phyloP scores from a whole-genome alignment of 1,140 invertebrate genomes.

The Bombus waltoni region DNA sequence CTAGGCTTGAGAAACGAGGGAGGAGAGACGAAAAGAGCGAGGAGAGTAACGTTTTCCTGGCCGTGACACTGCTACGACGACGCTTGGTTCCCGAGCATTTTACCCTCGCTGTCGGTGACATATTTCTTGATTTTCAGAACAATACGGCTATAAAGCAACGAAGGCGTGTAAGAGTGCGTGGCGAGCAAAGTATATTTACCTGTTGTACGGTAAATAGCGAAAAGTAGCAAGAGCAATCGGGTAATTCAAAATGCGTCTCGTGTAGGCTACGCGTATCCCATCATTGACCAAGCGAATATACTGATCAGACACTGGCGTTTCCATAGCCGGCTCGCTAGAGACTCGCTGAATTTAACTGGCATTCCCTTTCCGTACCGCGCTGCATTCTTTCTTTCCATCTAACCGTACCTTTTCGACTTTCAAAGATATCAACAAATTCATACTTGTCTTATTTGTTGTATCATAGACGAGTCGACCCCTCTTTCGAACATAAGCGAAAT shows the following conservation, averaged over 20 bases:
- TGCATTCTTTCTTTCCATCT: too few species aligned
- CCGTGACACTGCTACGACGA: constrained; percentile 75
- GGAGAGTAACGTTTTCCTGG: constrained; percentile 77
- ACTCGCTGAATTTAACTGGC: too few species aligned
- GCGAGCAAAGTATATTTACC: constrained; percentile 58
- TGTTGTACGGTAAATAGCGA: constrained; percentile 58
- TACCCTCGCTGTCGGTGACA: constrained; percentile 80
- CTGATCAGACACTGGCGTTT: not conserved
- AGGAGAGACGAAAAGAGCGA: constrained; percentile 49
- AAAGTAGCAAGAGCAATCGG: constrained; percentile 37
- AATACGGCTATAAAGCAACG: constrained; percentile 79
- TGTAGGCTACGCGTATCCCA: constrained; percentile 21
- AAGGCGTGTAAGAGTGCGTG: constrained; percentile 67
- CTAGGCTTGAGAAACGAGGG: constrained; percentile 36
- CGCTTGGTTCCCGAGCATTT: constrained; percentile 76
- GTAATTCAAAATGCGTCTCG: constrained; percentile 74
- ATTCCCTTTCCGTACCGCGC: too few species aligned
- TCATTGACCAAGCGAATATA: not conserved
- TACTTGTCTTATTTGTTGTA: too few species aligned
- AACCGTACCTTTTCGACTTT: too few species aligned
- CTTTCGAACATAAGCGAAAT: too few species aligned
- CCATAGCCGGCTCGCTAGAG: too few species aligned
- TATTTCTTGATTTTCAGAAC: constrained; percentile 82
- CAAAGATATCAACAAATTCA: too few species aligned
- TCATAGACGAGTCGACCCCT: accelerated